Evolutionary conservation across 2,113 vertebrate species (phyloP).

Genomic region (Ardeotis arabs): DNA sequence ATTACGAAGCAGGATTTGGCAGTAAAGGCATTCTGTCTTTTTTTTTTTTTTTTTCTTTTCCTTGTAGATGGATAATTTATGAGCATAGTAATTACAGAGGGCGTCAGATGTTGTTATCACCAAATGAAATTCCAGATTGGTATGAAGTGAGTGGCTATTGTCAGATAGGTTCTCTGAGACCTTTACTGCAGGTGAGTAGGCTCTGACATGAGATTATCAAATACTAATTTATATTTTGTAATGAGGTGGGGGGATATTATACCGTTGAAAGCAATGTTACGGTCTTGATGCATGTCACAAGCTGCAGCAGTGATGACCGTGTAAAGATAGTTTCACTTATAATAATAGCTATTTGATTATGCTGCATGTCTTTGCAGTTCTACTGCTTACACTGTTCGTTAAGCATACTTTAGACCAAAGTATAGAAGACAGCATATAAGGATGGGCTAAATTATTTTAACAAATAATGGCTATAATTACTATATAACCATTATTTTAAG

Average conservation of each 20-base stretch:
- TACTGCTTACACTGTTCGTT: neutral
- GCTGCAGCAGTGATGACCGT: neutral
- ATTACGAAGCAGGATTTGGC: neutral
- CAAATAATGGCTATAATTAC: neutral
- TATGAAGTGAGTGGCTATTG: constrained; percentile 76
- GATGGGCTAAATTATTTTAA: neutral
- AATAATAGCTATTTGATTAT: neutral
- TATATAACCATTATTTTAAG: neutral
- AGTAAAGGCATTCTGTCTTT: neutral
- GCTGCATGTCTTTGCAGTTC: neutral
- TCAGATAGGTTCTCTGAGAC: constrained; percentile 90
- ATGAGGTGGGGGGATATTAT: neutral
- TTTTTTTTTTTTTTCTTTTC: neutral
- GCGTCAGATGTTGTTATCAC: constrained; percentile 85
- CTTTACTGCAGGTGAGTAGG: constrained; percentile 85
- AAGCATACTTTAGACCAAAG: neutral
- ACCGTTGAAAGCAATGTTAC: neutral
- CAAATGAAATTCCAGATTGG: constrained; percentile 82
- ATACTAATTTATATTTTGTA: neutral
- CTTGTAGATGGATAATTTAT: constrained; percentile 89
- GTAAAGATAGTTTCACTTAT: neutral
- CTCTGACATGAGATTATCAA: neutral
- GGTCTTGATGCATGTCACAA: neutral
- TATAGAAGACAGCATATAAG: neutral
- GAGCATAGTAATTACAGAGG: constrained; percentile 88